These are phyloP conservation scores for Dermolepida albohirtum DNA, from an alignment of 2,888 invertebrate species.

Conservation along the genomic window DNA sequence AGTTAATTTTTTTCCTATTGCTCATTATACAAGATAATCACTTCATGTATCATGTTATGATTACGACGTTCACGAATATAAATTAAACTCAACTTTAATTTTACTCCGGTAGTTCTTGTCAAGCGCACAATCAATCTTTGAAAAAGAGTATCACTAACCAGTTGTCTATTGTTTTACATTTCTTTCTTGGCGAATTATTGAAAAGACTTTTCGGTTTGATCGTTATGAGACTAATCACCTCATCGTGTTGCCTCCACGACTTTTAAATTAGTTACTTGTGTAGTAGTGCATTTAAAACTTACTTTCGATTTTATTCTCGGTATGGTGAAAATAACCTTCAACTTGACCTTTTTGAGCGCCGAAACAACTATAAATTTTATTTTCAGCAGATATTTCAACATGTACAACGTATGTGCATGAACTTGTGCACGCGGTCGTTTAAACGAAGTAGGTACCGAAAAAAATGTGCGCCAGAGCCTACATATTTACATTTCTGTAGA, in stretches of 20 bases:
- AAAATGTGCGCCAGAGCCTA: constrained; percentile 11
- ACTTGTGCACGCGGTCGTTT: constrained; percentile 21
- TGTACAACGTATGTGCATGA: constrained; percentile 9
- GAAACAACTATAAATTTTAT: constrained; percentile 40
- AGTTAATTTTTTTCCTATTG: no score
- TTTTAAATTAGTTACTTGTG: background rate
- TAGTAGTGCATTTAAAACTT: constrained; percentile 13
- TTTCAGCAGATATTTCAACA: constrained; percentile 40
- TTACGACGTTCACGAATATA: no score
- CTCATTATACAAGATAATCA: no score
- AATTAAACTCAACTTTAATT: no score
- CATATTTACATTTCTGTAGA: constrained; percentile 27
- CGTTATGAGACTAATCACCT: no score
- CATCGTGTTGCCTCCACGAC: background rate
- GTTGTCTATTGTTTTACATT: no score
- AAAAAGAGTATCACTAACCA: no score
- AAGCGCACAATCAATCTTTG: no score
- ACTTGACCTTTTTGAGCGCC: constrained; percentile 38
- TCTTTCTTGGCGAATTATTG: no score
- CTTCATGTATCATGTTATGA: no score
- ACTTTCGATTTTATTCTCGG: constrained; percentile 40
- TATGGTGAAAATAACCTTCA: constrained; percentile 38
- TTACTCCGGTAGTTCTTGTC: no score
- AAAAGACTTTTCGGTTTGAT: no score
- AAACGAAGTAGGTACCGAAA: constrained; percentile 14